Evolutionary conservation across 1,140 invertebrate species (phyloP).

Genomic region (Leptinotarsa defecta): DNA sequence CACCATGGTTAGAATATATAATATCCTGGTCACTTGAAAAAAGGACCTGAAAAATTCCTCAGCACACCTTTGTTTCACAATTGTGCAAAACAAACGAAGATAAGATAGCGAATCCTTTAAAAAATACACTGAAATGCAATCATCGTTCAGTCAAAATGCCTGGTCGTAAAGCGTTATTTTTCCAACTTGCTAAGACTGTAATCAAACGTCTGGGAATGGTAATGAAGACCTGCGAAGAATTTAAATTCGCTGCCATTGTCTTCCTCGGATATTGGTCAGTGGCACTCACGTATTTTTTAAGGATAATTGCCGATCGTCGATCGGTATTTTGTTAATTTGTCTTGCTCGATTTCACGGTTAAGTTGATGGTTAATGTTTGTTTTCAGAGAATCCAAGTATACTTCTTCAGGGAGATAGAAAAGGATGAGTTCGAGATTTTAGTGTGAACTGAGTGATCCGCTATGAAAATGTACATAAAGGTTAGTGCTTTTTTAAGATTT

Average conservation of each 20-base stretch:
- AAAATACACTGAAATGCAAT: no score
- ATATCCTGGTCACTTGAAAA: no score
- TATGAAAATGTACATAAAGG: slow-evolving; percentile 34
- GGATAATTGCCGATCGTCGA: slow-evolving; percentile 18
- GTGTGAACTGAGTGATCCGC: background rate
- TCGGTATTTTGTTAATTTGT: background rate
- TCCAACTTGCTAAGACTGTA: slow-evolving; percentile 1
- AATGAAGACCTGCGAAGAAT: slow-evolving; percentile 24
- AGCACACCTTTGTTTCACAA: no score
- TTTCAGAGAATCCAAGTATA: slow-evolving; percentile 30
- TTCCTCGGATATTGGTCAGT: slow-evolving; percentile 46
- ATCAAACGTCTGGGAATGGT: slow-evolving; percentile 20
- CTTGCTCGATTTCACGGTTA: background rate
- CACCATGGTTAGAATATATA: no score
- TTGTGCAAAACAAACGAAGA: no score
- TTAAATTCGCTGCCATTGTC: slow-evolving; percentile 29
- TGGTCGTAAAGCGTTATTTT: background rate
- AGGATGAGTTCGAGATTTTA: background rate
- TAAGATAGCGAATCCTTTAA: no score
- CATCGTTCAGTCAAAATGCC: no score
- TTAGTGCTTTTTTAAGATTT: slow-evolving; percentile 20
- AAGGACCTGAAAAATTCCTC: no score
- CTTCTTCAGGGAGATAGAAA: background rate
- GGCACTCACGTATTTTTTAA: slow-evolving; percentile 46
- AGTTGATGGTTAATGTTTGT: slow-evolving; percentile 13